Conservation (phyloP, 2,888 invertebrate genomes). For the Drosophila differens region DNA sequence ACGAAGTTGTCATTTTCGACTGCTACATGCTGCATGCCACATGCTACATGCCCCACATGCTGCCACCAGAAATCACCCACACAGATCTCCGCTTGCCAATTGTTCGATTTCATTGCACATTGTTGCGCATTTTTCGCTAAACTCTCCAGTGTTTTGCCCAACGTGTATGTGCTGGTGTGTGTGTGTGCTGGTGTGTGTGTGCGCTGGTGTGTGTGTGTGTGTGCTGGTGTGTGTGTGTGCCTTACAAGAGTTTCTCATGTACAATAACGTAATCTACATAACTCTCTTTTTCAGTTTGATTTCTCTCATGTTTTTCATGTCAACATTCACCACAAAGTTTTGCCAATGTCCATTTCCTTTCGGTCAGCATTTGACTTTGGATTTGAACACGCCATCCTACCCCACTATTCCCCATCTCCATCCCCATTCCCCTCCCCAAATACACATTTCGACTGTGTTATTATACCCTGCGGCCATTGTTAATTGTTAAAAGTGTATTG, state of each 20-base stretch:
- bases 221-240: slow-evolving; percentile 32
- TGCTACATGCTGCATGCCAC: slow-evolving; percentile 63
- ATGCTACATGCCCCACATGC: slow-evolving; percentile 28
- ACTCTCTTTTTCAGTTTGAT: slow-evolving; percentile 76
- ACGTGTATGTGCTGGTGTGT: background rate
- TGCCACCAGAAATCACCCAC: slow-evolving; percentile 42
- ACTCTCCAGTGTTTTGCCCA: slow-evolving; percentile 50
- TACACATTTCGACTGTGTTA: slow-evolving; percentile 25
- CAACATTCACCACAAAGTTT: slow-evolving; percentile 74
- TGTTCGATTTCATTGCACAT: slow-evolving; percentile 79
- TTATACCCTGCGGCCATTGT: background rate
- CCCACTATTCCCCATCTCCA: background rate
- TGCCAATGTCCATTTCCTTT: slow-evolving; percentile 43
- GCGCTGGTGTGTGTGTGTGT: slow-evolving; percentile 13
- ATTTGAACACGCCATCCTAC: slow-evolving; percentile 3
- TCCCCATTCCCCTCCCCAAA: background rate
- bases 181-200: slow-evolving; percentile 14
- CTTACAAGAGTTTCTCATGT: slow-evolving; percentile 73
- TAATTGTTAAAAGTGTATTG: slow-evolving; percentile 1
- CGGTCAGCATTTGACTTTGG: slow-evolving; percentile 40
- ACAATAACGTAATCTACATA: slow-evolving; percentile 81
- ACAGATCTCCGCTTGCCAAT: slow-evolving; percentile 67
- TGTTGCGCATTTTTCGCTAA: slow-evolving; percentile 74
- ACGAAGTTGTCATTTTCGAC: slow-evolving; percentile 80
- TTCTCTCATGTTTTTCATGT: slow-evolving; percentile 77